A percentile compares a stretch with the other conserved stretches of the same genome.
phyloP scores from a whole-genome alignment of 2,113 vertebrate species.

The Hippoglossus stenolepis region DNA sequence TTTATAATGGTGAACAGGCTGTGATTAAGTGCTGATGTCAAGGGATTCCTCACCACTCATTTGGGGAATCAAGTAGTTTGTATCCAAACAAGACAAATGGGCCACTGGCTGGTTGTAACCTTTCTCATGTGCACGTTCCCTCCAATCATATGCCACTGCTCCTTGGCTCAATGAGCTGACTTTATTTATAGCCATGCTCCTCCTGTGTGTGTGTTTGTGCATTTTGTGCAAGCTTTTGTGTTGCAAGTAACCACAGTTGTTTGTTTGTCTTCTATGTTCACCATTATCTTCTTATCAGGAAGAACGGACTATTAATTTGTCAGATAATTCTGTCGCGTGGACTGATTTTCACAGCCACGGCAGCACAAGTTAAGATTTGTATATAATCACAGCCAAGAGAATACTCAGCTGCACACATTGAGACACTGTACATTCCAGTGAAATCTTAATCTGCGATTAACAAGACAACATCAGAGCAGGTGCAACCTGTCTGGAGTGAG shows the following conservation, averaged over 20 bases:
- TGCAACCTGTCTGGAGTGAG: background rate
- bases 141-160: slow-evolving; percentile 75
- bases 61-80: slow-evolving; percentile 83
- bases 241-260: slow-evolving; percentile 26
- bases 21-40: slow-evolving; percentile 82
- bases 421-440: background rate
- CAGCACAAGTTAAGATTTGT: background rate
- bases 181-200: slow-evolving; percentile 77
- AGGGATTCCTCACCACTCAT: slow-evolving; percentile 78
- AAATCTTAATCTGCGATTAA: background rate
- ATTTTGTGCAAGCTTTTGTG: slow-evolving; percentile 19
- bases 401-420: background rate
- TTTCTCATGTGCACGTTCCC: slow-evolving; percentile 75
- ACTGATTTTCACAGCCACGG: background rate
- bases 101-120: slow-evolving; percentile 75
- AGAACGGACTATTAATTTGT: slow-evolving; percentile 17
- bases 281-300: background rate
- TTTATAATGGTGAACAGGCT: slow-evolving; percentile 83
- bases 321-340: background rate
- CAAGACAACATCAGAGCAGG: background rate
- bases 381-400: background rate
- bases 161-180: slow-evolving; percentile 58
- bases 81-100: slow-evolving; percentile 83
- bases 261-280: background rate
- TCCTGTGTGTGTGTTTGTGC: slow-evolving; percentile 39